Evolutionary conservation across 1,140 invertebrate species (phyloP).

Genomic region (Drosophila arawakana): DNA sequence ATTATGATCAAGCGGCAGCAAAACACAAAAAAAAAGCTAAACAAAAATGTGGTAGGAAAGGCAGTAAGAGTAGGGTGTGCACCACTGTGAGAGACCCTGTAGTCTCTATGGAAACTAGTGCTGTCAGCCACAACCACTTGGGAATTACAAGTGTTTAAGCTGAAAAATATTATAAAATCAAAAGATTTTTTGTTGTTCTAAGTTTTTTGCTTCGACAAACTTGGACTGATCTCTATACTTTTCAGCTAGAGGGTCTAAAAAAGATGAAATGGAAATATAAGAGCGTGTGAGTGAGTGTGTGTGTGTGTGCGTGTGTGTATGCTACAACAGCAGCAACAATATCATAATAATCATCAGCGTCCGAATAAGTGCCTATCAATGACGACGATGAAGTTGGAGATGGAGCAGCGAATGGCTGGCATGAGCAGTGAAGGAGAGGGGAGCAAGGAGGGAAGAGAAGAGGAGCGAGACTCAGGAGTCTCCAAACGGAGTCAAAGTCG

Average conservation of each 20-base stretch:
- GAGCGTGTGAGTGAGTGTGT: neutral
- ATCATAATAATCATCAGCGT: conserved; percentile 79
- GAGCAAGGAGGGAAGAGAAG: neutral
- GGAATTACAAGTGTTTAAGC: too few species aligned
- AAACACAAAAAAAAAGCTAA: conserved; percentile 1
- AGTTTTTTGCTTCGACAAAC: neutral
- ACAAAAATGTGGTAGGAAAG: conserved; percentile 20
- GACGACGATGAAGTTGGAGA: conserved; percentile 59
- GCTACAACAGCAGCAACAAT: conserved; percentile 74
- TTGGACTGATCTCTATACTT: neutral
- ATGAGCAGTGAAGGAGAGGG: neutral
- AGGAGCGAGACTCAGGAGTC: neutral
- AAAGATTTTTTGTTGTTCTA: too few species aligned
- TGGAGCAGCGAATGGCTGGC: neutral
- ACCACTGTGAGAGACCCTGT: conserved; percentile 8
- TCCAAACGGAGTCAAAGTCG: conserved; percentile 48
- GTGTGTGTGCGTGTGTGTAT: neutral
- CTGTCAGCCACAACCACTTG: too few species aligned
- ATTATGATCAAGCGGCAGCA: conserved; percentile 32
- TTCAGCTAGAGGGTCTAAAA: neutral
- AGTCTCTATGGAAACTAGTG: neutral
- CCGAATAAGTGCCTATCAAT: conserved; percentile 80
- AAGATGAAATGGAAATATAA: neutral
- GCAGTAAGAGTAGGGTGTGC: conserved; percentile 21
- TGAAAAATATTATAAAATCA: too few species aligned